Conservation (phyloP, 1,140 invertebrate species). For the Euura saliciscinereae region DNA sequence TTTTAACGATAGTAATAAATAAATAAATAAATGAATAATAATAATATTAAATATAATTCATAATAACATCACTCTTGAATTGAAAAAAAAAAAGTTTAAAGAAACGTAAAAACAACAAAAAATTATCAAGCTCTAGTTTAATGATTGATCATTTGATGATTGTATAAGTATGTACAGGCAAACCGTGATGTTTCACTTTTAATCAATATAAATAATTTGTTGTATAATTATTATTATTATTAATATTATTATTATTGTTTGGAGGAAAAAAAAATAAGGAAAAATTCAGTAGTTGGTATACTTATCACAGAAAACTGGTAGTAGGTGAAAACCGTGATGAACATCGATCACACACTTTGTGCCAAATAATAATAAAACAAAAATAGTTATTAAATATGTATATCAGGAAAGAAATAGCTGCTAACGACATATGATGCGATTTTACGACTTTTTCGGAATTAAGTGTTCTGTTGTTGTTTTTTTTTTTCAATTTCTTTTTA, state of each 20-base stretch:
- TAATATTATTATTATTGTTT: constrained; percentile 8
- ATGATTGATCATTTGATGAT: constrained; percentile 7
- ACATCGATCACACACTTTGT: not conserved
- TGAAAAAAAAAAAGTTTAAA: no score
- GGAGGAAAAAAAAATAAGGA: not conserved
- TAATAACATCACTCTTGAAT: not conserved
- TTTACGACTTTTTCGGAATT: no score
- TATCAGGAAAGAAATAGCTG: no score
- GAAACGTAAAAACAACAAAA: not conserved
- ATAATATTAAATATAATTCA: constrained; percentile 6
- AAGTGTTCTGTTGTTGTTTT: no score
- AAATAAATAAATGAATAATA: not conserved
- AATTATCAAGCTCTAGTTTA: not conserved
- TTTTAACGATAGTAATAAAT: constrained; percentile 17
- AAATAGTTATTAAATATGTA: no score
- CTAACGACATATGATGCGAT: no score
- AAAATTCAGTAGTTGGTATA: constrained; percentile 1
- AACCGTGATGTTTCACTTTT: constrained; percentile 4
- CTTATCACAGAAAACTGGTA: constrained; percentile 3
- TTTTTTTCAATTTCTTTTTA: not conserved
- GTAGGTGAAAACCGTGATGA: not conserved
- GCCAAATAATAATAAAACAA: not conserved
- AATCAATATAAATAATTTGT: not conserved
- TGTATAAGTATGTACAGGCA: not conserved
- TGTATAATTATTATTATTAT: not conserved